These are phyloP conservation scores for Catamblyrhynchus diadema DNA, from an alignment of 2,797 vertebrate species.

Conservation along the genomic window DNA sequence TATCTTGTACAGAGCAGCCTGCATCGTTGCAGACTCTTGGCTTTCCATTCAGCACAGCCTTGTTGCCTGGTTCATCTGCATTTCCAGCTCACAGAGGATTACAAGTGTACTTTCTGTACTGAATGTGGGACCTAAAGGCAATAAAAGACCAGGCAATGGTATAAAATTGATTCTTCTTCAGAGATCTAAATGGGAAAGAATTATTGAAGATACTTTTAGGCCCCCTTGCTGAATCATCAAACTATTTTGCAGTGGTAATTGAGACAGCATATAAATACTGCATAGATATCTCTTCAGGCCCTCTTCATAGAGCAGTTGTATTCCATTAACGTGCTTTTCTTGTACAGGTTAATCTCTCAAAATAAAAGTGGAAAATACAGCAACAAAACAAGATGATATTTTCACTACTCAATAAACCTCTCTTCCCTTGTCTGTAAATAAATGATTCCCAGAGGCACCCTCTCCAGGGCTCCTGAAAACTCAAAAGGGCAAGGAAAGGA, in stretches of 20 bases:
- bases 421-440: conserved; percentile 51
- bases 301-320: conserved; percentile 43
- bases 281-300: conserved; percentile 50
- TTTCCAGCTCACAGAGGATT: conserved; percentile 9
- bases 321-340: conserved; percentile 51
- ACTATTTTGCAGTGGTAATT: conserved; percentile 54
- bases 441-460: conserved; percentile 37
- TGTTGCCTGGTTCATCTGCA: background rate
- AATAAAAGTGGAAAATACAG: conserved; percentile 56
- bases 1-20: background rate
- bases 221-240: conserved; percentile 62
- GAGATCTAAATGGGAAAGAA: conserved; percentile 39
- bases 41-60: background rate
- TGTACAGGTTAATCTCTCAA: conserved; percentile 61
- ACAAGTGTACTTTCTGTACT: background rate
- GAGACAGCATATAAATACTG: conserved; percentile 63
- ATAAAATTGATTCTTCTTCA: conserved; percentile 48
- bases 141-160: background rate
- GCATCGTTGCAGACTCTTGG: background rate
- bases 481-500: conserved; percentile 20
- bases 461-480: background rate
- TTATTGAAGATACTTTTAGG: conserved; percentile 30
- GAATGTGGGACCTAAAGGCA: conserved; percentile 8
- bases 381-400: conserved; percentile 53
- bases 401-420: conserved; percentile 52